Conservation (phyloP, 35 echinoderm and acorn worm species). For the Stichopus chloronotus region DNA sequence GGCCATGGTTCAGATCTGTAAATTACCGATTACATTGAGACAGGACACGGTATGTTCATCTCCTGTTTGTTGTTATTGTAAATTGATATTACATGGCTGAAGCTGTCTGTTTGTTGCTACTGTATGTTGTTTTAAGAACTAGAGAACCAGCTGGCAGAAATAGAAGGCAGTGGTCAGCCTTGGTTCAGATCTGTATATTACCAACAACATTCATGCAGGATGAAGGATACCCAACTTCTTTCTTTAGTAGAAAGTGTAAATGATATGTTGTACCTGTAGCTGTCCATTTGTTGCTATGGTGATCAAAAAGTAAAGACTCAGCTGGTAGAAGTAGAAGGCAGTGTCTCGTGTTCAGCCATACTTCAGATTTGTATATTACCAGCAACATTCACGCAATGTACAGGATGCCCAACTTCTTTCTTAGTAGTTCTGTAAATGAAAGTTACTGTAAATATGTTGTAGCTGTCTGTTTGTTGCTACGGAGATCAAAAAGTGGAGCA, state of each 20-base stretch:
- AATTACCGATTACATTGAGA: slow-evolving; percentile 72
- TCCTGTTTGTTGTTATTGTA: not conserved
- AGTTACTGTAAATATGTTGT: not conserved
- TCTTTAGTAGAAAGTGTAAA: not conserved
- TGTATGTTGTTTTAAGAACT: not conserved
- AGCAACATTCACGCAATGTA: slow-evolving; percentile 67
- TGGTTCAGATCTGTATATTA: slow-evolving; percentile 68
- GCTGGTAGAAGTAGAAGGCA: slow-evolving; percentile 54
- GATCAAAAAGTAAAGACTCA: slow-evolving; percentile 55
- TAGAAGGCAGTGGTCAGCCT: slow-evolving; percentile 56
- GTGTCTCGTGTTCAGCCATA: slow-evolving; percentile 54
- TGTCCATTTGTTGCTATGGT: too few species aligned
- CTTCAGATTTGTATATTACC: slow-evolving; percentile 64
- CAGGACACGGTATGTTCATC: slow-evolving; percentile 69
- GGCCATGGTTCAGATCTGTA: slow-evolving; percentile 64
- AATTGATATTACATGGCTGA: not conserved
- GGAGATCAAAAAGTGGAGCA: slow-evolving; percentile 4
- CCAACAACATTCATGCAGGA: slow-evolving; percentile 72
- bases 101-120: not conserved
- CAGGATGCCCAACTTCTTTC: slow-evolving; percentile 7
- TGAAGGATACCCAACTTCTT: slow-evolving; percentile 34
- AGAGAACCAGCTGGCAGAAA: slow-evolving; percentile 65
- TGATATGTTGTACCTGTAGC: not conserved
- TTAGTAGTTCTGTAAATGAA: not conserved
- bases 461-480: too few species aligned